Conservation (phyloP, 2,888 invertebrate genomes). For the Chrysotoxum bicinctum region DNA sequence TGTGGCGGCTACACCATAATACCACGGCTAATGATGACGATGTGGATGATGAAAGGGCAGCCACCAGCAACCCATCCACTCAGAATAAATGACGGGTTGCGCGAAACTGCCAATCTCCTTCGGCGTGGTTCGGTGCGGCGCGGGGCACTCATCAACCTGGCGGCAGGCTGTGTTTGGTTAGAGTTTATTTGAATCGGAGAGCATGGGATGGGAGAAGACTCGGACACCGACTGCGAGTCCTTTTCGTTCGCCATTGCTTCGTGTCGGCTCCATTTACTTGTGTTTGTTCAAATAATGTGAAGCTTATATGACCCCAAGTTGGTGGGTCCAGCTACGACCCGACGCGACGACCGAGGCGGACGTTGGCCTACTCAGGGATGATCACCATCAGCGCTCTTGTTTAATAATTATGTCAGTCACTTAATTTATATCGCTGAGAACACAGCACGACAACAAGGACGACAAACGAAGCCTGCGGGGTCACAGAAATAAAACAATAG, state of each 20-base stretch:
- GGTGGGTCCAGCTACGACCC: constrained; percentile 27
- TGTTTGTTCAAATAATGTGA: constrained; percentile 68
- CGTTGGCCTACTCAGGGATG: constrained; percentile 30
- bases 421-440: constrained; percentile 80
- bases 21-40: constrained; percentile 70
- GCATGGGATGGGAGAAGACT: neutral
- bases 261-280: constrained; percentile 49
- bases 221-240: constrained; percentile 5
- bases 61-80: constrained; percentile 54
- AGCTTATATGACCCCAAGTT: constrained; percentile 64
- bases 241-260: constrained; percentile 12
- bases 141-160: neutral
- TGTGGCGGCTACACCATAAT: constrained; percentile 56
- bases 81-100: constrained; percentile 64
- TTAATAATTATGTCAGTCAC: constrained; percentile 80
- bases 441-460: constrained; percentile 27
- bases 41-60: constrained; percentile 71
- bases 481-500: constrained; percentile 45
- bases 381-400: constrained; percentile 41
- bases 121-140: neutral
- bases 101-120: constrained; percentile 36
- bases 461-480: constrained; percentile 46
- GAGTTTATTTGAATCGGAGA: constrained; percentile 4
- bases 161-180: constrained; percentile 21
- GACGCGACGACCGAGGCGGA: neutral